phyloP scores from a whole-genome alignment of 30 jellyfish, hydroid and myxozoan species.

The Chironex yamaguchii region DNA sequence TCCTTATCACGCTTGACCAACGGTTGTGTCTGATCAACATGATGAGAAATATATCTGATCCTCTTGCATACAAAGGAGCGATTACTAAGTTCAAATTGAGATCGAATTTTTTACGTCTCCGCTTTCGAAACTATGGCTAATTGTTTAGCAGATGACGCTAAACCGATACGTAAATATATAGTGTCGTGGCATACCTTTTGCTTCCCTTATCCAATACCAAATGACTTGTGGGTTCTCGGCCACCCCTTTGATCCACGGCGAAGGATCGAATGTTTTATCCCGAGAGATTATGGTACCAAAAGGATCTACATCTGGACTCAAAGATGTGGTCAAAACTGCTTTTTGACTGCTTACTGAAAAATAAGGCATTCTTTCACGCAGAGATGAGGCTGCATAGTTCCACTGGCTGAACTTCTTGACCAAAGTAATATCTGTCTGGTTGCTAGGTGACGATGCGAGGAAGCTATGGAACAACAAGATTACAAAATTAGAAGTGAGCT shows the following conservation, averaged over 20 bases:
- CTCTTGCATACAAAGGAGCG: too few relatives aligned
- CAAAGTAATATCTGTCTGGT: conserved; percentile 87
- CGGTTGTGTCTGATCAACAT: too few relatives aligned
- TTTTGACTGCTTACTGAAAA: conserved; percentile 65
- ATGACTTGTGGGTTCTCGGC: conserved; percentile 85
- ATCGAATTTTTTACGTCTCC: too few relatives aligned
- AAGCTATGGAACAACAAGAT: too few relatives aligned
- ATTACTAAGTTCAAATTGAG: too few relatives aligned
- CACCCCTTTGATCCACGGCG: conserved; percentile 88
- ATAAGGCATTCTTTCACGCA: conserved; percentile 96
- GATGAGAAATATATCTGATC: too few relatives aligned
- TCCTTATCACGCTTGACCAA: too few relatives aligned
- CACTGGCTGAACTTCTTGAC: conserved; percentile 94
- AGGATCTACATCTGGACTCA: conserved; percentile 69
- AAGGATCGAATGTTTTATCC: conserved; percentile 78
- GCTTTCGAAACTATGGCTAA: too few relatives aligned
- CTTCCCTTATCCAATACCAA: conserved; percentile 97
- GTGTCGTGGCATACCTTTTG: conserved; percentile 78
- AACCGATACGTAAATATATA: not conserved
- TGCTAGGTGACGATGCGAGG: conserved; percentile 34
- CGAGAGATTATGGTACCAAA: conserved; percentile 91
- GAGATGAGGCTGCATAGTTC: conserved; percentile 81
- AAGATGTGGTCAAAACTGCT: conserved; percentile 90
- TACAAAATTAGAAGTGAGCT: too few relatives aligned
- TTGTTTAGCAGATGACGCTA: not conserved